Percentiles rank a stretch among this genome's conserved stretches.
Evolutionary conservation across 2,888 invertebrate genomes (phyloP).

Genomic region (Ectemnius cavifrons): DNA sequence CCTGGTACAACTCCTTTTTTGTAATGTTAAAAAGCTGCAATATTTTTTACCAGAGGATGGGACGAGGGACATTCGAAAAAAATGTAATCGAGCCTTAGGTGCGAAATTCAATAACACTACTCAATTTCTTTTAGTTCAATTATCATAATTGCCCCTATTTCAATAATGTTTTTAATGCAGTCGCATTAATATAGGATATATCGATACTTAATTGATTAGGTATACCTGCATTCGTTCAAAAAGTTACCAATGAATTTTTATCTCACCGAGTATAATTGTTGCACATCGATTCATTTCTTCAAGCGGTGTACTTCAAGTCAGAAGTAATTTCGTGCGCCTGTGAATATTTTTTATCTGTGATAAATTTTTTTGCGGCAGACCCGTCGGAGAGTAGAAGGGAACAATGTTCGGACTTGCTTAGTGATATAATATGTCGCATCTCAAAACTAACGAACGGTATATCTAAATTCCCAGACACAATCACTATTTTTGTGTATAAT

Average conservation of each 20-base stretch:
- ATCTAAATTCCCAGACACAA: not conserved
- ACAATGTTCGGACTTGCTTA: slow-evolving; percentile 24
- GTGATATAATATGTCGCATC: not conserved
- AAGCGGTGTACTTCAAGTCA: slow-evolving; percentile 39
- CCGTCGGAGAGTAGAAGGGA: slow-evolving; percentile 25
- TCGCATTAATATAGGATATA: slow-evolving; percentile 38
- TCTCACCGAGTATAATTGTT: slow-evolving; percentile 37
- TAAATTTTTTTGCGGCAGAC: slow-evolving; percentile 42
- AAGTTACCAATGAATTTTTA: slow-evolving; percentile 53
- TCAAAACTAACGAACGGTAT: not conserved
- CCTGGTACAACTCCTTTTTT: slow-evolving; percentile 69
- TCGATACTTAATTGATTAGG: slow-evolving; percentile 45
- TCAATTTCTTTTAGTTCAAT: slow-evolving; percentile 51
- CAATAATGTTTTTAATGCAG: slow-evolving; percentile 27
- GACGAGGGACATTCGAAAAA: slow-evolving; percentile 71
- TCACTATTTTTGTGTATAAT: not conserved
- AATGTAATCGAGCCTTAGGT: slow-evolving; percentile 62
- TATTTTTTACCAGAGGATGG: slow-evolving; percentile 77
- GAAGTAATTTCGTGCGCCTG: slow-evolving; percentile 32
- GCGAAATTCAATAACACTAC: slow-evolving; percentile 59
- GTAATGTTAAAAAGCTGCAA: slow-evolving; percentile 71
- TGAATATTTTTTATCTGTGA: slow-evolving; percentile 55
- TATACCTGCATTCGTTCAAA: slow-evolving; percentile 36
- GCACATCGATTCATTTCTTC: slow-evolving; percentile 64
- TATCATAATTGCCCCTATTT: slow-evolving; percentile 40